A percentile compares a stretch with the other conserved stretches of the same genome.
Evolutionary conservation across 2,113 vertebrate species (phyloP).

Genomic region (Cochlearius cochlearius): DNA sequence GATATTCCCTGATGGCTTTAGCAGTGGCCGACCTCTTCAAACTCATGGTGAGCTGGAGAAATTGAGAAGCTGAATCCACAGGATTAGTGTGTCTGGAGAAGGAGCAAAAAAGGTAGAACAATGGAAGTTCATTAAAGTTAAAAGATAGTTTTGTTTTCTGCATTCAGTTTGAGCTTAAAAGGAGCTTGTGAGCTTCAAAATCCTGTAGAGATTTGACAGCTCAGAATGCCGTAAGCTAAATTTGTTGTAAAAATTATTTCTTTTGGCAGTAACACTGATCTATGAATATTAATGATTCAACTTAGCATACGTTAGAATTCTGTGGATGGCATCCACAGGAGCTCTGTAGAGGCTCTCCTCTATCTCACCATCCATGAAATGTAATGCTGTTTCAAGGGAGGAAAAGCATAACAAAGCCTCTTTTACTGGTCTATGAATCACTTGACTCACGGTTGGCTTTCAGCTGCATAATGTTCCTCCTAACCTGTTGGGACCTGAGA

Average conservation of each 20-base stretch:
- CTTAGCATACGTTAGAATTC: slow-evolving; percentile 40
- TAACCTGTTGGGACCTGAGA: not conserved
- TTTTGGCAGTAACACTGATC: slow-evolving; percentile 35
- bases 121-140: not conserved
- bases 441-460: not conserved
- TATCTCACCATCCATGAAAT: slow-evolving; percentile 4
- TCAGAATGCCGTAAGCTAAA: slow-evolving; percentile 22
- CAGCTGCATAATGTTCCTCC: not conserved
- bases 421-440: not conserved
- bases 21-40: not conserved
- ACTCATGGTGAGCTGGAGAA: not conserved
- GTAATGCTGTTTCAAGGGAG: not conserved
- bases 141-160: slow-evolving; percentile 18
- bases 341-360: not conserved
- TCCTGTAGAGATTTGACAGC: slow-evolving; percentile 14
- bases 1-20: not conserved
- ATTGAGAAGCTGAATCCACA: not conserved
- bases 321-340: not conserved
- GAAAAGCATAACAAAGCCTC: not conserved
- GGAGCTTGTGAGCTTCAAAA: not conserved
- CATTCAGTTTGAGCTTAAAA: slow-evolving; percentile 3
- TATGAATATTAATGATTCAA: slow-evolving; percentile 28
- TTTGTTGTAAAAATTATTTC: slow-evolving; percentile 53
- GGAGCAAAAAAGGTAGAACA: not conserved
- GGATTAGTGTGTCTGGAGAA: not conserved